These are phyloP conservation scores for Holacanthella duospinosa DNA, from an alignment of 2,888 invertebrate species.

Conservation along the genomic window DNA sequence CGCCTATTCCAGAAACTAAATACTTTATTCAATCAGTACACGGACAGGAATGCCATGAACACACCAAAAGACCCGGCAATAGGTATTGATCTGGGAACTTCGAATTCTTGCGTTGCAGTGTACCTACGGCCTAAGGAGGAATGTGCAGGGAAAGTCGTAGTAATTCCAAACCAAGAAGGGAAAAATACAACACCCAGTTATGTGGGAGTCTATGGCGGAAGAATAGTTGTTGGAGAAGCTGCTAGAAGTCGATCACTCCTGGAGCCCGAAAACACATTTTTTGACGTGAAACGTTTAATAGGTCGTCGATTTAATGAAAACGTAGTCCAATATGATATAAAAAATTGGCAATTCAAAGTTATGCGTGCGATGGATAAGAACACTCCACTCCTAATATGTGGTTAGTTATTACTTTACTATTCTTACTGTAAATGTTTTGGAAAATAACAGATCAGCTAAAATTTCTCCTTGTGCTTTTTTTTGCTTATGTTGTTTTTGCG, in stretches of 20 bases:
- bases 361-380: conserved; percentile 51
- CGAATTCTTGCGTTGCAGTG: conserved; percentile 72
- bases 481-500: too few relatives aligned
- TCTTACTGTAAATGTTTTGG: too few relatives aligned
- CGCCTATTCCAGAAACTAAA: too few relatives aligned
- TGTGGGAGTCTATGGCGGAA: conserved; percentile 1
- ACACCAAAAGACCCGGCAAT: conserved; percentile 47
- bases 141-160: too few relatives aligned
- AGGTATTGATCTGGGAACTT: conserved; percentile 82
- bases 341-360: conserved; percentile 25
- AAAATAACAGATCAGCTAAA: too few relatives aligned
- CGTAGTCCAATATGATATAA: conserved; percentile 17
- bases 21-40: too few relatives aligned
- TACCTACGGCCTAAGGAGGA: conserved; percentile 71
- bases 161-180: too few relatives aligned
- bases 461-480: too few relatives aligned
- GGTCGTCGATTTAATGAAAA: conserved; percentile 19
- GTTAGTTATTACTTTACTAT: too few relatives aligned
- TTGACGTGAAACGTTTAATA: conserved; percentile 64
- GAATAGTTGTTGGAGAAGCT: conserved; percentile 2
- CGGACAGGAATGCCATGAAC: too few relatives aligned
- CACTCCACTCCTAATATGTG: conserved; percentile 19
- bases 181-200: too few relatives aligned
- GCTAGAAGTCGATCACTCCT: conserved; percentile 4
- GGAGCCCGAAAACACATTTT: conserved; percentile 72